Percentiles rank a stretch among this genome's conserved stretches.
phyloP scores from a whole-genome alignment of 1,140 invertebrate species.

The Meloidogyne exigua region DNA sequence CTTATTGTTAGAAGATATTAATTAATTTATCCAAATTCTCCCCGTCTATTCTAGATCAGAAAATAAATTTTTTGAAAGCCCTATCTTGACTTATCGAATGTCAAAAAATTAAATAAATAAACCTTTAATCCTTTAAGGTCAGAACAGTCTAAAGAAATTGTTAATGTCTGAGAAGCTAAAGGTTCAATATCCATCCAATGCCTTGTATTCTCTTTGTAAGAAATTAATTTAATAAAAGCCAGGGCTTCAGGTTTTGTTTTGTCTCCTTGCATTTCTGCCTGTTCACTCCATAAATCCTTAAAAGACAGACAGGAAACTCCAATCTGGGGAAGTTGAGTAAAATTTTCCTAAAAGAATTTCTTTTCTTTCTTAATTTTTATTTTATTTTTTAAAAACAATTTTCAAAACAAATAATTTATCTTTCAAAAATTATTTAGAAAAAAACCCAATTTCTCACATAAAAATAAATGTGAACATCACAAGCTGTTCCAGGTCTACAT shows the following conservation, averaged over 20 bases:
- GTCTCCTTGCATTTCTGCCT: conserved; percentile 2
- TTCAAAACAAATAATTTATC: no score
- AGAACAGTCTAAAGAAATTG: conserved; percentile 12
- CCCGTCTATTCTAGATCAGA: no score
- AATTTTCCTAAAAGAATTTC: neutral
- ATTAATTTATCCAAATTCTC: no score
- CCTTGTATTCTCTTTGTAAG: neutral
- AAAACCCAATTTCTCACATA: neutral
- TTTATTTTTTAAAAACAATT: no score
- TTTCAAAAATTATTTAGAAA: no score
- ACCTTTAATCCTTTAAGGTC: conserved; percentile 6
- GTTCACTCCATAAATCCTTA: conserved; percentile 17
- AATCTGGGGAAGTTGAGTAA: conserved; percentile 18
- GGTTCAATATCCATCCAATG: conserved; percentile 12
- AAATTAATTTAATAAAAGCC: conserved; percentile 14
- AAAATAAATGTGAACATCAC: conserved; percentile 1
- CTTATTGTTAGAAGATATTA: no score
- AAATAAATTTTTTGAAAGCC: no score
- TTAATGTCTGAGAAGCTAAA: neutral
- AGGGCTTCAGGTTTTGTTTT: conserved; percentile 6
- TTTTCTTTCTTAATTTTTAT: neutral
- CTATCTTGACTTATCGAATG: no score
- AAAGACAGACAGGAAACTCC: conserved; percentile 10
- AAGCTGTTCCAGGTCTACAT: neutral
- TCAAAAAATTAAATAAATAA: neutral